Conservation (phyloP, 92 coral and sea anemone species). For the Zoanthus sociatus region DNA sequence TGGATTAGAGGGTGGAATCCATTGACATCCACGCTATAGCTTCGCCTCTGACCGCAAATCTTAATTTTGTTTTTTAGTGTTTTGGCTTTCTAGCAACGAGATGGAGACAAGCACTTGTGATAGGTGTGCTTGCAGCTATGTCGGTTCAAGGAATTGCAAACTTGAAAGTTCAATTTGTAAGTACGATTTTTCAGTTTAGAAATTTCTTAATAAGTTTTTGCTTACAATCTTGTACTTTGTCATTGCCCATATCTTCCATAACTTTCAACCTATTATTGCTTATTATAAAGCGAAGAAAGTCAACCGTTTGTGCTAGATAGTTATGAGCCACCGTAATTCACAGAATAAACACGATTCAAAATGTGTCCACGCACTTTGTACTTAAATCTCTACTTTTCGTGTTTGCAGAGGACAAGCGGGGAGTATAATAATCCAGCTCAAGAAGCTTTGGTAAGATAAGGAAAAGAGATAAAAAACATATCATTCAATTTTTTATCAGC, state of each 20-base stretch:
- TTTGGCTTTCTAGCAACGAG: slow-evolving; percentile 85
- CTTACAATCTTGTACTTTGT: too few species aligned
- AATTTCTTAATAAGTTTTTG: too few species aligned
- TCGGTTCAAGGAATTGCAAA: slow-evolving; percentile 91
- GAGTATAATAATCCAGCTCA: slow-evolving; percentile 95
- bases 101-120: slow-evolving; percentile 80
- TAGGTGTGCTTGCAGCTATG: slow-evolving; percentile 85
- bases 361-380: background rate
- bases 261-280: too few species aligned
- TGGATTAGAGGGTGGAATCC: background rate
- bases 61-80: slow-evolving; percentile 55
- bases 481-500: too few species aligned
- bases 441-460: slow-evolving; percentile 78
- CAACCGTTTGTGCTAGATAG: too few species aligned
- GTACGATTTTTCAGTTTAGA: slow-evolving; percentile 35
- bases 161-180: slow-evolving; percentile 89
- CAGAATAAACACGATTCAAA: too few species aligned
- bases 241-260: too few species aligned
- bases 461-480: background rate
- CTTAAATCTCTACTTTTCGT: background rate
- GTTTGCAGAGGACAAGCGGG: slow-evolving; percentile 82
- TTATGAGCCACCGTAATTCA: too few species aligned
- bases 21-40: background rate
- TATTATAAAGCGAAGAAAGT: too few species aligned
- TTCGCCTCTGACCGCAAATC: background rate